Percentiles rank a stretch among this genome's conserved stretches.
These are phyloP conservation scores for Caenorhabditis latens DNA, from an alignment of 1,140 invertebrate genomes.

Conservation along the genomic window DNA sequence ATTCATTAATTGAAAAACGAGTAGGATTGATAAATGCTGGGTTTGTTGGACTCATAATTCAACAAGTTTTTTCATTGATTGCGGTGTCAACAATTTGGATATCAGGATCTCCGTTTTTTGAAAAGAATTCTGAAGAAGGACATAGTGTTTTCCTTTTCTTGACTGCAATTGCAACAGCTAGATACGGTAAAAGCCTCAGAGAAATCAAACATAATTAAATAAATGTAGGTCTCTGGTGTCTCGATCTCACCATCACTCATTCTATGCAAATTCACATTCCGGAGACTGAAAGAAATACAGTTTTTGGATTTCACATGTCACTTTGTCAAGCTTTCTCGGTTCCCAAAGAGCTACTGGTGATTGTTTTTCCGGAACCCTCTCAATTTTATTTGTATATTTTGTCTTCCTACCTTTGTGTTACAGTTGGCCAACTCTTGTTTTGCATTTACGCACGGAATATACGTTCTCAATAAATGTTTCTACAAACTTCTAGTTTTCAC, in stretches of 20 bases:
- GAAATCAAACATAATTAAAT: not conserved
- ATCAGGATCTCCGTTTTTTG: not conserved
- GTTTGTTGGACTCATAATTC: not conserved
- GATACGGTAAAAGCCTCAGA: not conserved
- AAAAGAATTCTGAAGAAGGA: not conserved
- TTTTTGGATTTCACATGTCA: not conserved
- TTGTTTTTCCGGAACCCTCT: not conserved
- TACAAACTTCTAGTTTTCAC: no score
- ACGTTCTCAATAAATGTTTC: not conserved
- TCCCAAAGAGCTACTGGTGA: not conserved
- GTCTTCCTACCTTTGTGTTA: constrained; percentile 2
- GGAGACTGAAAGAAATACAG: not conserved
- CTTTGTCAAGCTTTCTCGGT: constrained; percentile 26
- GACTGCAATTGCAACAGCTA: not conserved
- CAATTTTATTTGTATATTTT: constrained; percentile 2
- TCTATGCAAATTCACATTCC: constrained; percentile 6
- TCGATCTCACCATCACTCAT: constrained; percentile 6
- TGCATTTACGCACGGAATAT: not conserved
- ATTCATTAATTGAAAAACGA: not conserved
- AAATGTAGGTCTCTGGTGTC: not conserved
- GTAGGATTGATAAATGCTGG: not conserved
- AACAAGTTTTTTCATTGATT: not conserved
- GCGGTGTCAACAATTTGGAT: constrained; percentile 4
- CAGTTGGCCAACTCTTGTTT: not conserved
- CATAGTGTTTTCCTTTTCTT: not conserved